Evolutionary conservation across 2,797 vertebrate genomes (phyloP), one percentile per base, ranked within the genome.

Genomic region (Urosaurus nigricauda): DNA sequence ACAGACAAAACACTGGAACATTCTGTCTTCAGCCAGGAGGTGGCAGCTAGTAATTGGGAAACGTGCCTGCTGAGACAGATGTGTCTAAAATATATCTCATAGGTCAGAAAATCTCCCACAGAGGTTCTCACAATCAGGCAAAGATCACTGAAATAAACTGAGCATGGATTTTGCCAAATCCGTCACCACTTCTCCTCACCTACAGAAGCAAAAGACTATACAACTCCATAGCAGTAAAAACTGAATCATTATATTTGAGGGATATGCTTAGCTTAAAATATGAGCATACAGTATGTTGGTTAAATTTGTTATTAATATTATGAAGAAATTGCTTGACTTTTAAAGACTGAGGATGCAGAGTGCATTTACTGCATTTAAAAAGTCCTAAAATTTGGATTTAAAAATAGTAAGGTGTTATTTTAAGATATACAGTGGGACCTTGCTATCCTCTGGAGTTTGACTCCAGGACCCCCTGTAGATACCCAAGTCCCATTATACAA

Each of bases 381-480:
- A 37, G 17, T 43, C 6, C 35, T 32, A 70, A 73, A 35, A 82
- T 40, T 82, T 75, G 60, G 60, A 79, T 88, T 87, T 90, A 53
- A 92, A 78, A 86, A 94, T 87, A 63, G 89, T 89, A 90, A 75
- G 71, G 1, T 37, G 29, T 73, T n/a, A 87, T 0, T 89, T 56
- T 78, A 77, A 77, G 77, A 86, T 47, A 78, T 47, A 47, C 3
- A 47, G 47, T 47, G 47, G 47, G 47, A 4, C 47, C 47, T 47
- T 47, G 47, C 0, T 47, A 47, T 47, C 47, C 47, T 47, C 3
- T 47, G 47, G 47, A 47, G 47, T 47, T 47, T 47, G 47, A 7
- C 7, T 47, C 47, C 47, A 47, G 47, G 47, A 47, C 47, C 47
- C 47, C 47, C 47, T 47, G 47, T 47, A 47, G 47, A 47, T 47